Percentiles rank a stretch among this genome's conserved stretches.
Evolutionary conservation across 2,888 invertebrate genomes (phyloP).

Genomic region (Callinectes sapidus): DNA sequence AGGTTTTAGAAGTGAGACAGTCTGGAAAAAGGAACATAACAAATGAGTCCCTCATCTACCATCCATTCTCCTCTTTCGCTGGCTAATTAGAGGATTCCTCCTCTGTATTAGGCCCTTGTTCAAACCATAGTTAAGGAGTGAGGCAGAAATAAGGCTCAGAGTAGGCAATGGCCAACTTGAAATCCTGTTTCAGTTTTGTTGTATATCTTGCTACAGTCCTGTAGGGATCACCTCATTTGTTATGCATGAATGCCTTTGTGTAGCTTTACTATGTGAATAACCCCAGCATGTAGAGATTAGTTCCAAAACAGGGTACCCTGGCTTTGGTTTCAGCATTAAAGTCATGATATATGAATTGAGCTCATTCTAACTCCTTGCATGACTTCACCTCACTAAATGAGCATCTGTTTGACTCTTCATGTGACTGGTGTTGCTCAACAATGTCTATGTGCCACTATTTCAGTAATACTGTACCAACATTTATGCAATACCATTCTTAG

Average conservation of each 20-base stretch:
- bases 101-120: no score
- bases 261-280: neutral
- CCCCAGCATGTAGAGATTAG: neutral
- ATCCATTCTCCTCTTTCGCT: no score
- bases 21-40: no score
- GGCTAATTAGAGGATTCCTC: no score
- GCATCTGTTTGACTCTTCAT: neutral
- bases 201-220: no score
- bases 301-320: neutral
- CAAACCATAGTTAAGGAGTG: no score
- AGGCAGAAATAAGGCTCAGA: no score
- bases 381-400: neutral
- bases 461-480: neutral
- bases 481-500: neutral
- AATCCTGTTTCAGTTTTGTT: no score
- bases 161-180: no score
- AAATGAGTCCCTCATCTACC: no score
- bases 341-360: neutral
- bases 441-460: neutral
- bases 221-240: neutral
- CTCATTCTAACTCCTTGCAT: neutral
- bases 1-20: no score
- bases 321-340: neutral
- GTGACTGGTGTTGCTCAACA: neutral
- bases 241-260: neutral